These are phyloP conservation scores for Acanthoscelides obtectus DNA, from an alignment of 2,888 invertebrate genomes.

Conservation along the genomic window DNA sequence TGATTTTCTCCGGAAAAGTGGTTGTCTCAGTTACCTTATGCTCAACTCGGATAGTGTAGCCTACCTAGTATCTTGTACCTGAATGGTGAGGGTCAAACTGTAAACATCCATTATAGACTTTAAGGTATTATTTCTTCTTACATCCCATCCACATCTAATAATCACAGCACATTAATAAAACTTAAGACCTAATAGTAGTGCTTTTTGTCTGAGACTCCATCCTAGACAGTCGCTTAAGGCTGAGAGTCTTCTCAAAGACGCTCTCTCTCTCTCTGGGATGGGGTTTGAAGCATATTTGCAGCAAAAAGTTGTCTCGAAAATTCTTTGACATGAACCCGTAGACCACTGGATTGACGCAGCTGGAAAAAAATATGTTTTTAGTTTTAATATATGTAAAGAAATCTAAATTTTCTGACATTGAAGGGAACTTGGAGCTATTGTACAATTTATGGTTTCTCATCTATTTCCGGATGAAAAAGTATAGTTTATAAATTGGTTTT, in stretches of 20 bases:
- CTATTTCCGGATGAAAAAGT: too few relatives aligned
- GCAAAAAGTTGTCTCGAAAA: slow-evolving; percentile 57
- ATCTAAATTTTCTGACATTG: too few relatives aligned
- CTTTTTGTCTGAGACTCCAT: slow-evolving; percentile 40
- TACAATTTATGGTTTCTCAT: too few relatives aligned
- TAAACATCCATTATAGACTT: too few relatives aligned
- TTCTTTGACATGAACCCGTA: slow-evolving; percentile 72
- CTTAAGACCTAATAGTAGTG: slow-evolving; percentile 31
- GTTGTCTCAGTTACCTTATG: too few relatives aligned
- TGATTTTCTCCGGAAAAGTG: too few relatives aligned
- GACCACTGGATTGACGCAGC: slow-evolving; percentile 68
- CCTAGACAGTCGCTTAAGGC: slow-evolving; percentile 37
- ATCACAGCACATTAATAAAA: not conserved
- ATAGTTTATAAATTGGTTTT: too few relatives aligned
- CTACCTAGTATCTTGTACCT: too few relatives aligned
- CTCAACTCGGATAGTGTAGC: too few relatives aligned
- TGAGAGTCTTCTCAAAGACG: slow-evolving; percentile 24
- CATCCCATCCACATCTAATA: not conserved
- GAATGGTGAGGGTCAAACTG: too few relatives aligned
- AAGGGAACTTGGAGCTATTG: too few relatives aligned
- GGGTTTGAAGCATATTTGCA: slow-evolving; percentile 47
- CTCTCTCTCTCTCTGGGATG: slow-evolving; percentile 23
- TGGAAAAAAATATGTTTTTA: slow-evolving; percentile 35
- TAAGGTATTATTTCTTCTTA: not conserved
- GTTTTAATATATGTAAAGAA: too few relatives aligned